phyloP scores from a whole-genome alignment of 1,140 invertebrate genomes.

The Drosophila ironensis region DNA sequence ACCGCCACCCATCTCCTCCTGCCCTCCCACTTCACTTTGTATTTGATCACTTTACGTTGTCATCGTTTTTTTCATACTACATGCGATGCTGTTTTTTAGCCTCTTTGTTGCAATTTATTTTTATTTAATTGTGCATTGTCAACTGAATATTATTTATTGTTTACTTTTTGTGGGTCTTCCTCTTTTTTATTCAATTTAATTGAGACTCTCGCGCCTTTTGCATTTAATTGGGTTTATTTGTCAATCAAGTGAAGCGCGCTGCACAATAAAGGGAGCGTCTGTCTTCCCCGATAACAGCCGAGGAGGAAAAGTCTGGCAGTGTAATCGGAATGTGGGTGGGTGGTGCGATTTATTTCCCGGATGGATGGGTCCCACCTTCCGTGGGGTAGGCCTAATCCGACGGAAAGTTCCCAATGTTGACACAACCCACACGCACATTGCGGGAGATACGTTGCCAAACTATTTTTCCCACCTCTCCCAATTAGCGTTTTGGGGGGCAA shows the following conservation, averaged over 20 bases:
- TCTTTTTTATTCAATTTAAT: conserved; percentile 57
- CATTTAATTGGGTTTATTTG: conserved; percentile 57
- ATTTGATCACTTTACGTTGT: conserved; percentile 57
- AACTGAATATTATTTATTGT: conserved; percentile 56
- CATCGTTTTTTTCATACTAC: conserved; percentile 54
- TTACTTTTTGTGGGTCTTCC: conserved; percentile 38
- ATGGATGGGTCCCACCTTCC: neutral
- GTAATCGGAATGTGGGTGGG: conserved; percentile 18
- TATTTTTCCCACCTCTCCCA: conserved; percentile 10
- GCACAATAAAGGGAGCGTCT: conserved; percentile 18
- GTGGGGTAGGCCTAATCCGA: conserved; percentile 13
- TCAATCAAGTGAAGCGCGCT: conserved; percentile 45
- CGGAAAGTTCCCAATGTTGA: conserved; percentile 20
- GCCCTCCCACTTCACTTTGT: conserved; percentile 4
- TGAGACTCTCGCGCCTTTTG: conserved; percentile 46
- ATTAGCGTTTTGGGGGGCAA: conserved; percentile 7
- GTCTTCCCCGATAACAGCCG: conserved; percentile 21
- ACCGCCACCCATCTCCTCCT: neutral
- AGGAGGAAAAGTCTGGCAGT: conserved; percentile 1
- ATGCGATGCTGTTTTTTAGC: too few relatives aligned
- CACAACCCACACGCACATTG: conserved; percentile 17
- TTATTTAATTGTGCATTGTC: conserved; percentile 67
- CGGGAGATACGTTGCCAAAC: conserved; percentile 23
- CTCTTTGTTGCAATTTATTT: conserved; percentile 53
- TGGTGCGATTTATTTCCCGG: conserved; percentile 10